Conservation (phyloP, 2,113 vertebrate species). For the Diphyllodes magnificus region DNA sequence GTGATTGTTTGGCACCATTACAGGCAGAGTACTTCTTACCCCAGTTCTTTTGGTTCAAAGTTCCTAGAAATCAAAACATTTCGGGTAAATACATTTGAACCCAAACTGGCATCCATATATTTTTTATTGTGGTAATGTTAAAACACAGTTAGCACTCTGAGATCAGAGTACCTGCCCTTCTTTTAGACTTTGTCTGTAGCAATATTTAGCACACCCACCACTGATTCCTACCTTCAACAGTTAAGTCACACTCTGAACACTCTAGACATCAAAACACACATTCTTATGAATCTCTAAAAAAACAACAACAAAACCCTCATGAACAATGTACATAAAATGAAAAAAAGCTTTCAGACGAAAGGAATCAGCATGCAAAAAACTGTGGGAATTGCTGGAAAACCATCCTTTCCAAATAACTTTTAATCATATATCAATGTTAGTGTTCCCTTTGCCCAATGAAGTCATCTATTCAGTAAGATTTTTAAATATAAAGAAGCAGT, state of each 20-base stretch:
- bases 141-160: neutral
- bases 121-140: neutral
- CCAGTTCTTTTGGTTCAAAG: conserved; percentile 93
- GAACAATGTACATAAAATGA: neutral
- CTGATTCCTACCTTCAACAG: neutral
- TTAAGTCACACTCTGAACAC: neutral
- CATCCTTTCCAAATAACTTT: neutral
- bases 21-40: conserved; percentile 91
- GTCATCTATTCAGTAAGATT: neutral
- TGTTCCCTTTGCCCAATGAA: neutral
- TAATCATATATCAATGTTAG: neutral
- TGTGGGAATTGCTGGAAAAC: neutral
- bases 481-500: neutral
- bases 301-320: neutral
- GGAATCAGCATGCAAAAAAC: neutral
- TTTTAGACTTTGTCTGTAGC: neutral
- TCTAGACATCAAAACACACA: neutral
- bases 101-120: neutral
- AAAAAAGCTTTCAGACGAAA: neutral
- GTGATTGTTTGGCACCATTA: conserved; percentile 92
- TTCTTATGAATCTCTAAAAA: neutral
- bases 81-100: neutral
- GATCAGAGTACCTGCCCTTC: neutral
- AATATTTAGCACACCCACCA: neutral
- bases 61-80: conserved; percentile 73